Evolutionary conservation across 2,113 vertebrate genomes (phyloP).

Genomic region (Kryptolebias marmoratus): DNA sequence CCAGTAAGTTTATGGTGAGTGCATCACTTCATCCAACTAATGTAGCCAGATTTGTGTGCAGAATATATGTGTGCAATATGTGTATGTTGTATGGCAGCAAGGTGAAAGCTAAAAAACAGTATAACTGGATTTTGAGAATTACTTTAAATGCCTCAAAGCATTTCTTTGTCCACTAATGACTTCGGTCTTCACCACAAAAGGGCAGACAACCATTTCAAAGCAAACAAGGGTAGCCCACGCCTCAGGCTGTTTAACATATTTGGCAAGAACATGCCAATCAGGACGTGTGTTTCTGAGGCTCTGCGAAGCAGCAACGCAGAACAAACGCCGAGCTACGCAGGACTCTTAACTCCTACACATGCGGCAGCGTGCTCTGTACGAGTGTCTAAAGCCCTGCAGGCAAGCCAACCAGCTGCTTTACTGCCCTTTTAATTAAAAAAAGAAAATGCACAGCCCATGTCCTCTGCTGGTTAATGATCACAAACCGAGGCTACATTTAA

Average conservation of each 20-base stretch:
- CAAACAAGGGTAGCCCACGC: neutral
- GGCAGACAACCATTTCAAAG: neutral
- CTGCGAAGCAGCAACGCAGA: neutral
- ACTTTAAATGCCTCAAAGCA: no score
- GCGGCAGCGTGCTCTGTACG: neutral
- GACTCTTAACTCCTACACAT: neutral
- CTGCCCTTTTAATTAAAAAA: conserved; percentile 63
- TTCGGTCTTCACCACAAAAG: no score
- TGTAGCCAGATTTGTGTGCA: no score
- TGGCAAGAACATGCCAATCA: neutral
- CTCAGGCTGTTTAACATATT: neutral
- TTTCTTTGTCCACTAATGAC: no score
- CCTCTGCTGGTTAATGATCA: conserved; percentile 49
- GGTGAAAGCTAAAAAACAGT: no score
- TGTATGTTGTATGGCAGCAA: no score
- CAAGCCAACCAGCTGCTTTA: conserved; percentile 49
- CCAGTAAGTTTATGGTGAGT: no score
- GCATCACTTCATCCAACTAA: no score
- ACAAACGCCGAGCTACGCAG: neutral
- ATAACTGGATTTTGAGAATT: no score
- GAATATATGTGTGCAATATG: no score
- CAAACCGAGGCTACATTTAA: conserved; percentile 28
- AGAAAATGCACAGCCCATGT: conserved; percentile 43
- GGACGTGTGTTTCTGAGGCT: neutral
- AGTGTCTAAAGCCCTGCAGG: conserved; percentile 20